These are phyloP conservation scores for Coccyzus lansbergi DNA, from an alignment of 2,797 vertebrate genomes.

Conservation along the genomic window DNA sequence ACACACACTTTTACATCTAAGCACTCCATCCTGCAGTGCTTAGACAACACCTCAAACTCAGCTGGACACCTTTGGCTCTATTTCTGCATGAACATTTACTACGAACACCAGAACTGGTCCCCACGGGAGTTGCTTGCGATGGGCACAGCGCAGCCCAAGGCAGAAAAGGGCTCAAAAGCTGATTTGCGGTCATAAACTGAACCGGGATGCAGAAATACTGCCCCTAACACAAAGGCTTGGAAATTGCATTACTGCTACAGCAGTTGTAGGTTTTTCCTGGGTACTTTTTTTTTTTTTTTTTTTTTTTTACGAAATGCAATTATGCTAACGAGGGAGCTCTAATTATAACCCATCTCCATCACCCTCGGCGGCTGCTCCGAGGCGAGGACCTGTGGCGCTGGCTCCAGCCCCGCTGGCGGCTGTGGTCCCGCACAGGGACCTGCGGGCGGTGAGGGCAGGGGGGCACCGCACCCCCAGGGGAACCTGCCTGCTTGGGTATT, in stretches of 20 bases:
- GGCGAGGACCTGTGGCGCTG: background rate
- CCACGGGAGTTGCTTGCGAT: background rate
- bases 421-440: background rate
- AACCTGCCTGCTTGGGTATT: background rate
- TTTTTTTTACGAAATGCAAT: background rate
- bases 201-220: rapidly evolving
- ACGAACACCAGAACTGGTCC: rapidly evolving
- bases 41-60: conserved; percentile 6
- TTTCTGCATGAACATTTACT: background rate
- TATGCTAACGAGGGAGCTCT: conserved; percentile 34
- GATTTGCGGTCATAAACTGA: rapidly evolving
- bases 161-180: background rate
- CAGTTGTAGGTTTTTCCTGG: background rate
- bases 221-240: background rate
- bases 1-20: background rate
- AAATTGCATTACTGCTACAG: rapidly evolving
- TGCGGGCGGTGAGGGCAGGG: background rate
- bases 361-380: background rate
- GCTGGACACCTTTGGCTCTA: background rate
- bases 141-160: background rate
- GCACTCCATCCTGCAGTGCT: background rate
- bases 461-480: background rate
- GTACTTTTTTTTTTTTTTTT: background rate
- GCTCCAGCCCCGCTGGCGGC: background rate
- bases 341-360: conserved; percentile 23